A percentile compares a stretch with the other conserved stretches of the same genome.
phyloP scores from a whole-genome alignment of 2,888 invertebrate species.

The Notodonta ziczac region DNA sequence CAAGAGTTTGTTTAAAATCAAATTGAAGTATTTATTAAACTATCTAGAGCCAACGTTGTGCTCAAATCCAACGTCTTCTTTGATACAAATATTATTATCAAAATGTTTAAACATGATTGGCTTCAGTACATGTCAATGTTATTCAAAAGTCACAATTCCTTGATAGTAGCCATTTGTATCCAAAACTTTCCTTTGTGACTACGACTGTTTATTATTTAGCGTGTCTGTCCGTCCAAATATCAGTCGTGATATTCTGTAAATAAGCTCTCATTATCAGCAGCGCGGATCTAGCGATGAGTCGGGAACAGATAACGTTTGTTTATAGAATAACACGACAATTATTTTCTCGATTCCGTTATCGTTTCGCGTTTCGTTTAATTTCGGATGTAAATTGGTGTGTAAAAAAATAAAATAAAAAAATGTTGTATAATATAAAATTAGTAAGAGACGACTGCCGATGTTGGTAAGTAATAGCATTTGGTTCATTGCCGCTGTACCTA shows the following conservation, averaged over 20 bases:
- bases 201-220: constrained; percentile 53
- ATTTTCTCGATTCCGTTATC: constrained; percentile 42
- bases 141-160: constrained; percentile 25
- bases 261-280: not conserved
- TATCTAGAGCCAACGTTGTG: not conserved
- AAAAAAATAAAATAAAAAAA: constrained; percentile 57
- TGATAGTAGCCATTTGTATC: constrained; percentile 23
- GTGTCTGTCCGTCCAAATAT: constrained; percentile 81
- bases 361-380: constrained; percentile 36
- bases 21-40: not conserved
- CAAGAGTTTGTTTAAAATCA: too few relatives aligned
- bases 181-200: constrained; percentile 28
- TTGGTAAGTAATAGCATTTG: constrained; percentile 60
- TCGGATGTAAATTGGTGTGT: constrained; percentile 67
- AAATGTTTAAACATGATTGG: constrained; percentile 11
- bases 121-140: constrained; percentile 14
- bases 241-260: constrained; percentile 44
- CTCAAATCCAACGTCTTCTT: not conserved
- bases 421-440: constrained; percentile 72
- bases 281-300: too few relatives aligned
- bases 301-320: too few relatives aligned
- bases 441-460: constrained; percentile 70
- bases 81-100: not conserved
- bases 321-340: not conserved
- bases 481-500: constrained; percentile 72